A percentile compares a stretch with the other conserved stretches of the same genome.
These are phyloP conservation scores for Centropyge bicolor DNA, from an alignment of 2,797 vertebrate genomes.

Conservation along the genomic window DNA sequence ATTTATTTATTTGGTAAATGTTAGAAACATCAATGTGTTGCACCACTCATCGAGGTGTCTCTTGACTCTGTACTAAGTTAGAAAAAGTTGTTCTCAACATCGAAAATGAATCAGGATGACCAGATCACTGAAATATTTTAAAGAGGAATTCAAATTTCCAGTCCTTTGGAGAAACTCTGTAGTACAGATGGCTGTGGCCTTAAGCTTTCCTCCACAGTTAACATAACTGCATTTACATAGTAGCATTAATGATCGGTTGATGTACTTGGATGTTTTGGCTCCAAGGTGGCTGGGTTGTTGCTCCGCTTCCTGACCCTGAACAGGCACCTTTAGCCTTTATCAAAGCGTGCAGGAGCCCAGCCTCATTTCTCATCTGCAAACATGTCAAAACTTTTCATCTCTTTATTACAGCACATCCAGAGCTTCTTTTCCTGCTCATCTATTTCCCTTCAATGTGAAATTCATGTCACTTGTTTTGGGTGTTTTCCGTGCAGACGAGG, in stretches of 20 bases:
- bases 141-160: not conserved
- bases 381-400: constrained; percentile 20
- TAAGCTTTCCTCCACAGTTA: not conserved
- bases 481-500: constrained; percentile 23
- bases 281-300: constrained; percentile 6
- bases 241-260: constrained; percentile 9
- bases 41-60: constrained; percentile 1
- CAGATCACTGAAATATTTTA: not conserved
- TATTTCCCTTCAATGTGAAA: constrained; percentile 44
- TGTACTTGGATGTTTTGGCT: not conserved
- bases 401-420: not conserved
- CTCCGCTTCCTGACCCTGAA: constrained; percentile 21
- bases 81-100: not conserved
- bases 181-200: constrained; percentile 3
- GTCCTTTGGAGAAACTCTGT: constrained; percentile 5
- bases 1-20: constrained; percentile 47
- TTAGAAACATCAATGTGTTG: not conserved
- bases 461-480: constrained; percentile 33
- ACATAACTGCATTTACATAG: constrained; percentile 22
- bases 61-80: not conserved
- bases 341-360: not conserved
- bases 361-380: constrained; percentile 8
- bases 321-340: constrained; percentile 24
- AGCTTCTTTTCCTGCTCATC: constrained; percentile 10
- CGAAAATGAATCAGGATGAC: not conserved